Base-by-base conservation (phyloP, 2,888 invertebrate genomes). In the Parnassius apollo region DNA sequence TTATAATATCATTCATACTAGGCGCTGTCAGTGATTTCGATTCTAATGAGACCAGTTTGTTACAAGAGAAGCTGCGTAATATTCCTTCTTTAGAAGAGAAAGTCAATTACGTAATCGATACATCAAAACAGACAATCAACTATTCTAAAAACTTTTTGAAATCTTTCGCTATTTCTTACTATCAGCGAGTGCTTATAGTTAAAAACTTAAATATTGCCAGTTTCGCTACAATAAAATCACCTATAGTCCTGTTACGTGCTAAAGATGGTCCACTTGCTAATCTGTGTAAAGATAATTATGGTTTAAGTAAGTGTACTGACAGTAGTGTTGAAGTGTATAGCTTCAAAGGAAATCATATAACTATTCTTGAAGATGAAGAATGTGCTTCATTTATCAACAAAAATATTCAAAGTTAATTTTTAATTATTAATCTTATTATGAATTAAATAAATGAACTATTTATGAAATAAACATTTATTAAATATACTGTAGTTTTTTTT, bases 141-240 rank as follows among this genome's bases (percentile, higher is more conserved):
- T 51, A 51, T 51, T 51, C 51, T 9, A 51, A 51, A 25, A 11
- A 18, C 13, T 51, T 51, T 25, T 13, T 51, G 25, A 51, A 51
- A 10, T 51, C 51, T 2, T 11, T 51, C 22, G 10, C 11, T 3
- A 25, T 11, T 11, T 51, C 25, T 51, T 25, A 25, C 4, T 35
- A 51, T 11, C 11, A 51, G 3, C 12, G 51, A 12, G 35, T 51
- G 25, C 11, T n/a, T 7, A 10, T 25, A 12, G 7, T 51, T 9
- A 35, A 51, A 12, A 22, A 12, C 11, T 12, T 51, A 1, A 35
- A 51, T 11, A 35, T 11, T 10, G 51, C 8, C 2, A 35, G 2
- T 22, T 12, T 51, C 0, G 1, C 9, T 18, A 50, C 12, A 35
- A 51, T 51, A 10, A 51, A 35, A 12, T 51, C 51, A 12, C 51